A percentile compares a stretch with the other conserved stretches of the same genome.
phyloP scores from a whole-genome alignment of 2,888 invertebrate species.

The Drosophila nr. fundita region DNA sequence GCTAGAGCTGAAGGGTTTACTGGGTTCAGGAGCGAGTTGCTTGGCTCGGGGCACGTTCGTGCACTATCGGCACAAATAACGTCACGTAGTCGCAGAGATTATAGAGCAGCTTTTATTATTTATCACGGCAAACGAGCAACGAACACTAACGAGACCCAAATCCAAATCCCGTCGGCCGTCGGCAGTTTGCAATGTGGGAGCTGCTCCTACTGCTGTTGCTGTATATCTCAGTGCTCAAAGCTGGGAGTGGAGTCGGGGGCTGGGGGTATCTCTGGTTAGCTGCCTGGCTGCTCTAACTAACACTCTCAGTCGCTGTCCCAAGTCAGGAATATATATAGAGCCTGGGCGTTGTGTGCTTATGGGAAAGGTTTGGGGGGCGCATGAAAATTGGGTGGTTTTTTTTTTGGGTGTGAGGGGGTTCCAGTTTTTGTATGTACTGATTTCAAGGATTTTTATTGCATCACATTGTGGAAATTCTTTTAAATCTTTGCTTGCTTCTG shows the following conservation, averaged over 20 bases:
- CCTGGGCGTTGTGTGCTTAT: constrained; percentile 13
- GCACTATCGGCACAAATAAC: constrained; percentile 84
- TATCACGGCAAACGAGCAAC: constrained; percentile 80
- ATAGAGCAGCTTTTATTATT: constrained; percentile 83
- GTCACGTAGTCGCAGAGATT: constrained; percentile 85
- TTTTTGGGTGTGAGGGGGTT: neutral
- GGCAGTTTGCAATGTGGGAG: constrained; percentile 45
- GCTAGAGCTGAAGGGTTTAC: constrained; percentile 28
- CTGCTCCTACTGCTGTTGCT: constrained; percentile 20
- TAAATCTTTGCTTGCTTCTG: constrained; percentile 80
- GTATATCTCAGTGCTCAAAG: constrained; percentile 1
- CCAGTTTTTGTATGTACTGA: constrained; percentile 59
- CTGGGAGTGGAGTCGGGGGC: neutral
- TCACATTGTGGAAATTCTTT: constrained; percentile 81
- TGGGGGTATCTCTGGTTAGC: constrained; percentile 28
- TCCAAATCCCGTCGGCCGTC: constrained; percentile 75
- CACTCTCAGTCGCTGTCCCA: constrained; percentile 17
- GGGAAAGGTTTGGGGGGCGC: neutral
- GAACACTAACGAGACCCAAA: constrained; percentile 78
- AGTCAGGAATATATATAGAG: constrained; percentile 8
- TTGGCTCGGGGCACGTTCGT: constrained; percentile 78
- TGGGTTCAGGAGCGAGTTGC: constrained; percentile 17
- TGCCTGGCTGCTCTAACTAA: constrained; percentile 47
- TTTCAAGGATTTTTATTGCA: constrained; percentile 82
- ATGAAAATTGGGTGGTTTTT: constrained; percentile 8